These are phyloP conservation scores for Hirtodrosophila alboralis DNA, from an alignment of 2,888 invertebrate genomes.

Conservation along the genomic window DNA sequence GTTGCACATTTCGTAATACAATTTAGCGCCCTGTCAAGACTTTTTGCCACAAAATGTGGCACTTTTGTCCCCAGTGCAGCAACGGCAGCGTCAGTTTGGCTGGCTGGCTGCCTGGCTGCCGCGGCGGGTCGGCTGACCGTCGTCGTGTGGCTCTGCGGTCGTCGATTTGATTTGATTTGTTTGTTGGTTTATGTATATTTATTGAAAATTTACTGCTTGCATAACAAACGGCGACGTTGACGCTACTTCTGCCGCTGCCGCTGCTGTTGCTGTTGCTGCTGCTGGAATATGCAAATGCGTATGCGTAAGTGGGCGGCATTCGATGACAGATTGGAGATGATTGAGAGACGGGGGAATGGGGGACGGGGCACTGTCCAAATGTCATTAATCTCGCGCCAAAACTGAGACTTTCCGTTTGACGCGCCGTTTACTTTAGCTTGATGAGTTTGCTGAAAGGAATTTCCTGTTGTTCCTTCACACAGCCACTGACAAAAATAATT, in stretches of 20 bases:
- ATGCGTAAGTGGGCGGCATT: slow-evolving; percentile 58
- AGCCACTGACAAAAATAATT: slow-evolving; percentile 32
- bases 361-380: slow-evolving; percentile 43
- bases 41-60: no score
- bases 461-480: slow-evolving; percentile 55
- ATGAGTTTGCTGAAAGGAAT: slow-evolving; percentile 75
- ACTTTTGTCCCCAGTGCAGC: neutral
- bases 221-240: slow-evolving; percentile 61
- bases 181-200: slow-evolving; percentile 73
- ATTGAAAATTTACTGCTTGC: slow-evolving; percentile 78
- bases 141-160: slow-evolving; percentile 33
- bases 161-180: slow-evolving; percentile 67
- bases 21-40: no score
- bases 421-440: slow-evolving; percentile 58
- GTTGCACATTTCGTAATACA: no score
- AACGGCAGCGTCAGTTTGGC: slow-evolving; percentile 54
- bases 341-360: neutral
- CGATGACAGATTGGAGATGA: slow-evolving; percentile 14
- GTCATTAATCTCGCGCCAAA: slow-evolving; percentile 73
- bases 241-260: no score
- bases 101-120: slow-evolving; percentile 29
- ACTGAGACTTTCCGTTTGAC: slow-evolving; percentile 27
- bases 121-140: slow-evolving; percentile 32
- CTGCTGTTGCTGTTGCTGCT: slow-evolving; percentile 13
- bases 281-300: slow-evolving; percentile 53